These are phyloP conservation scores for Luehdorfia chinensis DNA, from an alignment of 1,140 invertebrate species.

Conservation along the genomic window DNA sequence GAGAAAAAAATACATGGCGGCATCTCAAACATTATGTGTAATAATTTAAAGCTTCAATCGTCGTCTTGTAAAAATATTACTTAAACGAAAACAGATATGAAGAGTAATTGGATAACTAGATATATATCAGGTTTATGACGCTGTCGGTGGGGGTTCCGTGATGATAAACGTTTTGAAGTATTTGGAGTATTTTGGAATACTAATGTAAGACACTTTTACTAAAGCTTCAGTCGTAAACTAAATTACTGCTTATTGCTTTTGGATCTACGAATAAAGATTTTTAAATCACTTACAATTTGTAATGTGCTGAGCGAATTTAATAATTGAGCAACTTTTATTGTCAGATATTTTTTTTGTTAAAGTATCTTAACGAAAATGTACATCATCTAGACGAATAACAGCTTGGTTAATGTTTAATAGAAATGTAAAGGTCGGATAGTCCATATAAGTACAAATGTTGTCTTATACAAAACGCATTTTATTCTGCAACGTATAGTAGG, in stretches of 20 bases:
- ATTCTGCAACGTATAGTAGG: too few relatives aligned
- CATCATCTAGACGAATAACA: too few relatives aligned
- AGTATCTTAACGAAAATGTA: too few relatives aligned
- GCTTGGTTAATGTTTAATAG: too few relatives aligned
- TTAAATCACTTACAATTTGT: not conserved
- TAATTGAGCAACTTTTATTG: too few relatives aligned
- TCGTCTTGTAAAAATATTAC: constrained; percentile 28
- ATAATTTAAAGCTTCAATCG: constrained; percentile 66
- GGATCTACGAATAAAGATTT: not conserved
- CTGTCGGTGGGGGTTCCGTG: constrained; percentile 40
- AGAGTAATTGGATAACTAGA: constrained; percentile 60
- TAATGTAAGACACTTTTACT: constrained; percentile 44
- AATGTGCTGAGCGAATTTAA: not conserved
- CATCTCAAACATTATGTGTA: constrained; percentile 51
- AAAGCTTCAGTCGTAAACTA: constrained; percentile 5
- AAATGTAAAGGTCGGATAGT: too few relatives aligned
- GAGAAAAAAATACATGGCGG: constrained; percentile 56
- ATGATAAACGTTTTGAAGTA: constrained; percentile 47
- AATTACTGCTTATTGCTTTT: not conserved
- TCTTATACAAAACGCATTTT: too few relatives aligned
- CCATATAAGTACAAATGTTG: too few relatives aligned
- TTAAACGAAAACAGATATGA: constrained; percentile 46
- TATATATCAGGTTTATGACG: constrained; percentile 55
- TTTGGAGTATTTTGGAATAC: constrained; percentile 40
- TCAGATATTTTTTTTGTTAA: too few relatives aligned